Base-by-base conservation (phyloP, 2,888 invertebrate species). In the Ypsolopha sequella region DNA sequence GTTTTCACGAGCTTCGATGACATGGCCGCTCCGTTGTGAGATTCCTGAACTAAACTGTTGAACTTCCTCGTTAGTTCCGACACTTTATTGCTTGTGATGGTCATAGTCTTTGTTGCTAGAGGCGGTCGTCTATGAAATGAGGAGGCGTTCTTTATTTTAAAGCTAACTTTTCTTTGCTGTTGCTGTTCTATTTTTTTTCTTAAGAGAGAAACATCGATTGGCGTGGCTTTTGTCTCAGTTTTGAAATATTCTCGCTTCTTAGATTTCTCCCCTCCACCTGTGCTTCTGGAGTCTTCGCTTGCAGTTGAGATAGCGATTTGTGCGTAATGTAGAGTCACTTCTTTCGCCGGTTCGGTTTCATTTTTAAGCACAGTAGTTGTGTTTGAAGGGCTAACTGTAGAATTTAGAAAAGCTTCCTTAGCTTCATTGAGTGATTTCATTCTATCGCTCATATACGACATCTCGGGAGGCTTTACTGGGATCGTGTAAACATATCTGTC, bases 21-120 rank as follows among this genome's bases (percentile, higher is more conserved):
- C 57, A 88, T 88, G 41, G 88, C 66, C 7, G 88, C 64, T 6
- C 70, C 70, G 45, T 69, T 69, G 53, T 64, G 69, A 58, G 81
- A 76, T 58, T 88, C 87, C 50, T 68, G 76, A 55, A 90, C 87
- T 62, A 91, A 80, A 66, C 90, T 89, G 65, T 93, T 92, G 63
- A 92, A 93, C 64, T 92, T 92, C 57, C 89, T 89, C 1, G 92
- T 91, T 53, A 93, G 70, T 66, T 91, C 89, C 47, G 92, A 90
- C 38, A 93, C 93, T 69, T 89, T 89, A 60, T 80, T 91, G 54
- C 87, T 80, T 10, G 80, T 73, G 56, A 88, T 76, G 6, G 87
- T 84, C 67, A 88, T 76, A 38, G 84, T 82, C 63, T 80, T 87
- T 8, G 81, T 69, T 36, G 71, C 70, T 38, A 78, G 58, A 34